Conservation (phyloP, 2,113 vertebrate genomes). For the Spilogale gracilis region DNA sequence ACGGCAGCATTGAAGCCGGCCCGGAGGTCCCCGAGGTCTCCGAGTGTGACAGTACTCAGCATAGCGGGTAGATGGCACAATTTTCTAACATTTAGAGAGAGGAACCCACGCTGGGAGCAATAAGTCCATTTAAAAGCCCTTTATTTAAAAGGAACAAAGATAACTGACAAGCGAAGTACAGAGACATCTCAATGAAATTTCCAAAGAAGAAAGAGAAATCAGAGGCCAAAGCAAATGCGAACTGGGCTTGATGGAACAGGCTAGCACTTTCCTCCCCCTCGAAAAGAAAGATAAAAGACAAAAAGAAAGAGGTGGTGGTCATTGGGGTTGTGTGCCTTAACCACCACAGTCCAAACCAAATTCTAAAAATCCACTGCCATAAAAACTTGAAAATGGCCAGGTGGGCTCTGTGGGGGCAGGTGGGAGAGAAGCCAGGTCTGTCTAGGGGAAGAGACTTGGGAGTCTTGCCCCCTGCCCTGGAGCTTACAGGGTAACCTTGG, state of each 20-base stretch:
- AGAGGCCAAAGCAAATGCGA: constrained; percentile 85
- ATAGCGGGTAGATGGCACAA: constrained; percentile 99
- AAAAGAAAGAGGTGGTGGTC: constrained; percentile 36
- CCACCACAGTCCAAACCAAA: neutral
- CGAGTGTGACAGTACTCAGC: constrained; percentile 97
- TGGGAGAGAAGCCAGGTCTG: neutral
- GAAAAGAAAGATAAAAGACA: constrained; percentile 51
- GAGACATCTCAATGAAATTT: constrained; percentile 93
- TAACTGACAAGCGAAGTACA: constrained; percentile 91
- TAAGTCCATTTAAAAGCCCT: constrained; percentile 94
- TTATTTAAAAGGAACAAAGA: constrained; percentile 95
- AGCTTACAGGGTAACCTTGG: neutral
- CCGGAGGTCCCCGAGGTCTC: constrained; percentile 94
- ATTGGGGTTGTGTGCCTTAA: neutral
- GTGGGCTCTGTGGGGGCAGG: constrained; percentile 55
- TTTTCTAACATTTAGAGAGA: constrained; percentile 99
- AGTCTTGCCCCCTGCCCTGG: neutral
- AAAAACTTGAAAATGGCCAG: constrained; percentile 27
- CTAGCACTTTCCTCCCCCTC: constrained; percentile 42
- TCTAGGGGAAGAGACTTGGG: no score
- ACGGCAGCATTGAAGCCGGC: constrained; percentile 90
- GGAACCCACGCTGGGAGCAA: constrained; percentile 91
- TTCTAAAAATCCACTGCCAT: constrained; percentile 17
- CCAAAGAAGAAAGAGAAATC: constrained; percentile 87
- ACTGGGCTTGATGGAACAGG: constrained; percentile 81